A percentile compares a stretch with the other conserved stretches of the same genome.
phyloP scores from a whole-genome alignment of 2,113 vertebrate species.

The Rana temporaria region DNA sequence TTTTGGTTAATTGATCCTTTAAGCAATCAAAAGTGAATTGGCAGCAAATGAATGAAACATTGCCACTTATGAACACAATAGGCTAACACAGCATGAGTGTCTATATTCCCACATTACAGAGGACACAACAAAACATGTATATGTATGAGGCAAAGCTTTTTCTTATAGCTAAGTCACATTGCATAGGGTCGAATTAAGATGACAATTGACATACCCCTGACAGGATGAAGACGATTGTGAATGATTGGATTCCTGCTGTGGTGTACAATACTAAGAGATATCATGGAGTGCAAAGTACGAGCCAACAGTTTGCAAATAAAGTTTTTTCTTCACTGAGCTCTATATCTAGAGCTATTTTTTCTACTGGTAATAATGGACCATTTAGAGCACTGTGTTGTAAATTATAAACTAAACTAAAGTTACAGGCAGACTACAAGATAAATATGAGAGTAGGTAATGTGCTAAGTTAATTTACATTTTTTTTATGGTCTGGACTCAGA shows the following conservation, averaged over 20 bases:
- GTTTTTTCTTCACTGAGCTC: not conserved
- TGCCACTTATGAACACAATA: not conserved
- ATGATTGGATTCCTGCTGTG: conserved; percentile 35
- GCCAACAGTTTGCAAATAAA: conserved; percentile 35
- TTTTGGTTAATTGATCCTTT: too few species aligned
- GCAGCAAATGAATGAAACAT: too few species aligned
- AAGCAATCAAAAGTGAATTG: too few species aligned
- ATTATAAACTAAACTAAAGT: not conserved
- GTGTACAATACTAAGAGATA: conserved; percentile 26
- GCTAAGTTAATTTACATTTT: conserved; percentile 10
- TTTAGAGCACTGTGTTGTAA: not conserved
- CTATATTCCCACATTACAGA: not conserved
- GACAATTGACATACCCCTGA: conserved; percentile 23
- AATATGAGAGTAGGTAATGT: conserved; percentile 3
- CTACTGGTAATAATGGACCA: not conserved
- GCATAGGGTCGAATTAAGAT: not conserved
- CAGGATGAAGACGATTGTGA: conserved; percentile 28
- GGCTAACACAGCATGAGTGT: not conserved
- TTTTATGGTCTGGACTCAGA: too few species aligned
- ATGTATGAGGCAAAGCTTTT: not conserved
- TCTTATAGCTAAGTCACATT: not conserved
- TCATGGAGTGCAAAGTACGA: conserved; percentile 1
- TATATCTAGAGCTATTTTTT: not conserved
- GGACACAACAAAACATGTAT: not conserved
- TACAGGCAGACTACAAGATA: conserved; percentile 17